Percentiles rank a stretch among this genome's conserved stretches.
These are phyloP conservation scores for Ichneumoninae sp. DNA, from an alignment of 2,888 invertebrate species.

Conservation along the genomic window DNA sequence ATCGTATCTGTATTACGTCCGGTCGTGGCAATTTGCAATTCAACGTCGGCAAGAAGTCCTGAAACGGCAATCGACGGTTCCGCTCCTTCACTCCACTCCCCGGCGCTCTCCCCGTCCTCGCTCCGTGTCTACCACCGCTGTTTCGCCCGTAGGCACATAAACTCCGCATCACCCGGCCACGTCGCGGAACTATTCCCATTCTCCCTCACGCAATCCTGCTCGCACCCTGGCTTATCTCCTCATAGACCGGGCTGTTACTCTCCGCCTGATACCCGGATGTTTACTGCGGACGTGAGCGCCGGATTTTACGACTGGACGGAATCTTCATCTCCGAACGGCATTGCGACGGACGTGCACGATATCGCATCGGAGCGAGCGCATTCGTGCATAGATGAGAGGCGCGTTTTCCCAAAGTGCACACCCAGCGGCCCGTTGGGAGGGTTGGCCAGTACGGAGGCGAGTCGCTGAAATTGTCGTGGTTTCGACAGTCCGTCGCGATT, in stretches of 20 bases:
- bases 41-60: constrained; percentile 66
- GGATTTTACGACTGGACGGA: constrained; percentile 44
- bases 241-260: constrained; percentile 1
- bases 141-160: constrained; percentile 56
- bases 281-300: background rate
- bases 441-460: background rate
- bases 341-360: background rate
- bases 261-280: background rate
- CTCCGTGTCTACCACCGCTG: constrained; percentile 33
- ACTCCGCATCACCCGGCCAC: background rate
- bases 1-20: constrained; percentile 71
- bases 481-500: background rate
- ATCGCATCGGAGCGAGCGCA: background rate
- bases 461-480: background rate
- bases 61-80: constrained; percentile 69
- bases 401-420: background rate
- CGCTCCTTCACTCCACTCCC: constrained; percentile 25
- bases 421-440: background rate
- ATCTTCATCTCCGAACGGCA: constrained; percentile 30
- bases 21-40: constrained; percentile 70
- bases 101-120: background rate
- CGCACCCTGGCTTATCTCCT: background rate
- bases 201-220: background rate
- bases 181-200: background rate
- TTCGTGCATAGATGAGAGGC: constrained; percentile 16